These are phyloP conservation scores for Morone saxatilis DNA, from an alignment of 2,113 vertebrate genomes.

Conservation along the genomic window DNA sequence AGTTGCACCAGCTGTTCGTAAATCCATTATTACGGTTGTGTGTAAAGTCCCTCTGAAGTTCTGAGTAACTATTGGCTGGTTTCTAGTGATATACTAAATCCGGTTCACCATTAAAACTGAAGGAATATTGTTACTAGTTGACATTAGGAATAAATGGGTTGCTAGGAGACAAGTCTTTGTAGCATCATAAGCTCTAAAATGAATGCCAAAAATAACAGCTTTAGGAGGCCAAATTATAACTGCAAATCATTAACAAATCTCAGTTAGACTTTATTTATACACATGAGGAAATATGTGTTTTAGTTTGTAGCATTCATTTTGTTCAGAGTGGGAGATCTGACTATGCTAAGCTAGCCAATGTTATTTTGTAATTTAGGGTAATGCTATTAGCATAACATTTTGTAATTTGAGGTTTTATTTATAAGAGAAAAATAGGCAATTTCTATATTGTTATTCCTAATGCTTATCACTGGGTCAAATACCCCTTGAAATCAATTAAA, in stretches of 20 bases:
- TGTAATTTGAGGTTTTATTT: not conserved
- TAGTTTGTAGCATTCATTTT: not conserved
- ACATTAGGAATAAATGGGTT: not conserved
- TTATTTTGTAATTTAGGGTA: too few relatives aligned
- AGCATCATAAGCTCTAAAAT: too few relatives aligned
- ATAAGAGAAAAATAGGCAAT: too few relatives aligned
- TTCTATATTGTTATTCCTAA: too few relatives aligned
- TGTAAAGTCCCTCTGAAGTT: not conserved
- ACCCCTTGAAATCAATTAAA: too few relatives aligned
- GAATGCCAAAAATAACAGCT: too few relatives aligned
- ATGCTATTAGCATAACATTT: not conserved
- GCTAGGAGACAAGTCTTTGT: not conserved
- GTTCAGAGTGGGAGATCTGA: not conserved
- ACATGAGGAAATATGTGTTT: not conserved
- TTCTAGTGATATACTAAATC: not conserved
- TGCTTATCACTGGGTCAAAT: too few relatives aligned
- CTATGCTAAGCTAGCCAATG: not conserved
- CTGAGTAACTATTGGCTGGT: not conserved
- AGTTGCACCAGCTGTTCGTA: conserved; percentile 59
- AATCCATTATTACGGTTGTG: conserved; percentile 1
- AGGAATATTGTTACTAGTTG: not conserved
- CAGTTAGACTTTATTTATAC: not conserved
- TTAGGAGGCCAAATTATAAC: not conserved
- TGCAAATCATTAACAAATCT: not conserved
- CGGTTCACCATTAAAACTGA: not conserved